Base-by-base conservation (phyloP, 2,888 invertebrate species). In the Malthinus seriepunctatus region DNA sequence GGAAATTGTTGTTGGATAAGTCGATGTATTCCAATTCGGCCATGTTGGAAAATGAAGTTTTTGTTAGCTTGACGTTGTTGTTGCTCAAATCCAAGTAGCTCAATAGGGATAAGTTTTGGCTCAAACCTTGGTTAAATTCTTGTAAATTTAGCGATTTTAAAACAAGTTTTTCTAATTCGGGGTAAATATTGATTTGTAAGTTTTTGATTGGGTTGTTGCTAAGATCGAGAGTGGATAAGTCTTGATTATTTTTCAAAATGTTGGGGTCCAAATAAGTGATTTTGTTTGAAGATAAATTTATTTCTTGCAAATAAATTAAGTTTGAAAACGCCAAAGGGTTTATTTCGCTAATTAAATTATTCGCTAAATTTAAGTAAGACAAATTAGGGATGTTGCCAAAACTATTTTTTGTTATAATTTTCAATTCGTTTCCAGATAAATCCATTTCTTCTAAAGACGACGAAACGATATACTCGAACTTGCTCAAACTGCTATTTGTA, bases 231-330 rank as follows among this genome's bases (percentile, higher is more conserved):
- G 86, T 87, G 49, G 86, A 86, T 49, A 92, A 78, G 62, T 86
- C 84, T 32, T 78, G 80, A 59, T 88, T 90, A 58, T 84, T 83
- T 6, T 84, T 82, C 74, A 91, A 90, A 34, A 89, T 79, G 8
- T 84, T 84, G 7, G 80, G 76, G 0, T 88, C 86, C 47, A 92
- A 77, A 2, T 82, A 81, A 63, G 80, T 82, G 32, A 92, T 81
- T 5, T 83, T 80, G 72, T 92, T 92, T 65, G 87, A 83, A 11
- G 90, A 88, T 7, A 92, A 78, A 70, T 90, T 88, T 31, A 92
- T 76, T 70, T 90, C 90, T 72, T 88, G 87, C 52, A 92, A 81
- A 46, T 85, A 83, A 8, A 84, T 79, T 15, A 88, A 78, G 14
- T 82, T 81, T 57, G 84, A 84, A 75, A 91, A 90, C 0, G 84